Evolutionary conservation across 2,888 invertebrate genomes (phyloP), one percentile per base, ranked within the genome.

Genomic region (Beris morrisii): DNA sequence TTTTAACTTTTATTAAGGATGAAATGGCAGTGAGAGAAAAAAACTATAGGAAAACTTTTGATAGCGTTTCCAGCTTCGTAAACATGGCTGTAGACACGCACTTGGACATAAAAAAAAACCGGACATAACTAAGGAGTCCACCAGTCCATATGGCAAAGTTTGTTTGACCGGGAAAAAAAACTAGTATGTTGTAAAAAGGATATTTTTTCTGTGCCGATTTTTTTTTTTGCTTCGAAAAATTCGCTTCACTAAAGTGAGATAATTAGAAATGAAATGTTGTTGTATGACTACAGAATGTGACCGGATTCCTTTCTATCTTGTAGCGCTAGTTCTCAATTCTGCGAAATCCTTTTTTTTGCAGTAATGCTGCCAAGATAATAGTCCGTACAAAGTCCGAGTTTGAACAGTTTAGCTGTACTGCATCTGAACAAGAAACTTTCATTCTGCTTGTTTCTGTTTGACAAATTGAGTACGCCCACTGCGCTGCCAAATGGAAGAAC

Each of bases 81-180:
- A 59, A 59, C 58, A 59, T 59, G 58, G 46, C 58, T 46, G 58
- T 59, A 59, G 58, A 59, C 58, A 59, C 58, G 58, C 58, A 59
- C 48, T 31, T 11, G 31, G 58, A 13, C 45, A 59, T 59, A 59
- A 28, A 57, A 57, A 44, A 57, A 15, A 44, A 28, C 22, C 32
- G 46, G 48, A 48, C 58, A 48, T 48, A 59, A 59, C 46, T 59
- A 59, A 59, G 46, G 48, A 59, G 58, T 59, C 44, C 48, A 48
- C 44, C 48, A 48, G 28, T 59, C 46, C 31, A 43, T 46, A 59
- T 59, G 58, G 58, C 45, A 59, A 59, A 59, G 58, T 59, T 59
- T 59, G 28, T 59, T 46, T 38, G 5, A 38, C 1, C 38, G 38
- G 7, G 38, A 38, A 38, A 38, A 38, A 38, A 38, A 38, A 38